Evolutionary conservation across 2,888 invertebrate genomes (phyloP).

Genomic region (Lomographa bimaculata): DNA sequence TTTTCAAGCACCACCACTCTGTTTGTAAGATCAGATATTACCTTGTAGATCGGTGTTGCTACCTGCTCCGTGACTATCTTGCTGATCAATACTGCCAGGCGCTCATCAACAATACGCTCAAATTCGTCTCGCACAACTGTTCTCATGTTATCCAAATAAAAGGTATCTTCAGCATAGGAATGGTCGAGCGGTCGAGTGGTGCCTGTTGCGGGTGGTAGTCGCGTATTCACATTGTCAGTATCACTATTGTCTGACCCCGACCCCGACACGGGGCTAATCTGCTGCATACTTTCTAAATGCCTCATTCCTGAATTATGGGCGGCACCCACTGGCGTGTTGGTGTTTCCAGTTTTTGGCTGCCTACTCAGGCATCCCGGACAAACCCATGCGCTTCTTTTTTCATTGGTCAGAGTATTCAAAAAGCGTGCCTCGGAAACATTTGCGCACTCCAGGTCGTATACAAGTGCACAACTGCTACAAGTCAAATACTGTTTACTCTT

Average conservation of each 20-base stretch:
- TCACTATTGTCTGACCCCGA: background rate
- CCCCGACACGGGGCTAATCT: background rate
- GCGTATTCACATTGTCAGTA: too few relatives aligned
- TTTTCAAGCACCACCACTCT: conserved; percentile 3
- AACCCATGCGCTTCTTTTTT: conserved; percentile 1
- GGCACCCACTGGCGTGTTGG: conserved; percentile 4
- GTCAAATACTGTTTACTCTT: background rate
- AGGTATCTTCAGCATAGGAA: conserved; percentile 8
- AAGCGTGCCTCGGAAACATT: conserved; percentile 1
- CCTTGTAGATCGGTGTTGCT: conserved; percentile 1
- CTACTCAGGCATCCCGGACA: conserved; percentile 4
- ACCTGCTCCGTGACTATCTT: conserved; percentile 11
- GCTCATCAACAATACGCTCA: conserved; percentile 6
- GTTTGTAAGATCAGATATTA: conserved; percentile 5
- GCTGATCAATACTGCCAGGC: conserved; percentile 3
- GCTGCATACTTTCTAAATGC: too few relatives aligned
- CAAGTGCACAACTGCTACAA: background rate
- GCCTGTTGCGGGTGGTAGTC: too few relatives aligned
- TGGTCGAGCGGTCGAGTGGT: conserved; percentile 1
- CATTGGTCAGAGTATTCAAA: background rate
- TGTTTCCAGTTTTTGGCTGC: conserved; percentile 2
- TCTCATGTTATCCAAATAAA: conserved; percentile 5
- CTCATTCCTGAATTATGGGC: too few relatives aligned
- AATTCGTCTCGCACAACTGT: conserved; percentile 9
- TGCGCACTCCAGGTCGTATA: background rate